Evolutionary conservation across 2,888 invertebrate species (phyloP).

Genomic region (Harmothoe impar): DNA sequence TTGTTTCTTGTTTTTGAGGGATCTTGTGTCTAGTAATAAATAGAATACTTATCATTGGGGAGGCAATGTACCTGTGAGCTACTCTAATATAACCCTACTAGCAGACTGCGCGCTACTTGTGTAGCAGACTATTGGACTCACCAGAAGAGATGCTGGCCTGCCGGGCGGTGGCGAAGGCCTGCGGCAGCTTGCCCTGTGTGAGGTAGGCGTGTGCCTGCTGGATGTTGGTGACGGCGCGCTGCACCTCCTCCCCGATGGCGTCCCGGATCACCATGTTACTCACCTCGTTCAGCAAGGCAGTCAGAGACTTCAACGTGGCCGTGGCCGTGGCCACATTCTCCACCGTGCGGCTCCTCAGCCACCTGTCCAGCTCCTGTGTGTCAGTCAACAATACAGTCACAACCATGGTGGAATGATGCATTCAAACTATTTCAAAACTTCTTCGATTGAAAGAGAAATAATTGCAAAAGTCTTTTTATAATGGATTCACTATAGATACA

Average conservation of each 20-base stretch:
- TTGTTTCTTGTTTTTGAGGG: too few relatives aligned
- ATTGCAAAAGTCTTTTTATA: too few relatives aligned
- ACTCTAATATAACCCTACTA: too few relatives aligned
- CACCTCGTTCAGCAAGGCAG: constrained; percentile 89
- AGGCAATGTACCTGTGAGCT: too few relatives aligned
- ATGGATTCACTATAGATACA: not conserved
- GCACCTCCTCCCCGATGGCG: constrained; percentile 85
- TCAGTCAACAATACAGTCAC: too few relatives aligned
- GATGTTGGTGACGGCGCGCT: constrained; percentile 74
- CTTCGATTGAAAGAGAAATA: too few relatives aligned
- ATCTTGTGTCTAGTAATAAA: too few relatives aligned
- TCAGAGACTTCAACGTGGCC: constrained; percentile 88
- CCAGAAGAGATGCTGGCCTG: constrained; percentile 85
- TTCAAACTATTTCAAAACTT: too few relatives aligned
- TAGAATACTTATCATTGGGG: too few relatives aligned
- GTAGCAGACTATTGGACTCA: too few relatives aligned
- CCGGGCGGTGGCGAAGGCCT: constrained; percentile 87
- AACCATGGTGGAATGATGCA: too few relatives aligned
- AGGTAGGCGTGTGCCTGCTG: constrained; percentile 85
- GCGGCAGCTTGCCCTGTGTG: constrained; percentile 85
- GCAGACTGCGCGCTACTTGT: too few relatives aligned
- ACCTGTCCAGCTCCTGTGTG: constrained; percentile 87
- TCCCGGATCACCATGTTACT: constrained; percentile 98
- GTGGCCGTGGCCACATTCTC: constrained; percentile 88
- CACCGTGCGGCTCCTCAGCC: constrained; percentile 88